phyloP scores from a whole-genome alignment of 2,888 invertebrate species.

The Napeogenes sylphis region DNA sequence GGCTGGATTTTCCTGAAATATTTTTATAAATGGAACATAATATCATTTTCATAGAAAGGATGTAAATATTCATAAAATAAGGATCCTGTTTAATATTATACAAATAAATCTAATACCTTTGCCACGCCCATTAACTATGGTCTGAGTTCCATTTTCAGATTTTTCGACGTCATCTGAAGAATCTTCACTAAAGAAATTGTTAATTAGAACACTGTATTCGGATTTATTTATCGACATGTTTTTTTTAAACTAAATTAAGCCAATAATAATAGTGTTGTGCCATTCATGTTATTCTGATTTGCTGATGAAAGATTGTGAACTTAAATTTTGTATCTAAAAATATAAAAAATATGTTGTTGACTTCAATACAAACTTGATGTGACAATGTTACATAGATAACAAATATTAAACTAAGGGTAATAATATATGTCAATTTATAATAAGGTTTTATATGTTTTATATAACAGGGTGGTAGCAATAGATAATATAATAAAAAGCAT shows the following conservation, averaged over 20 bases:
- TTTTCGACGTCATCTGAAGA: conserved; percentile 26
- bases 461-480: no score
- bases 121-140: conserved; percentile 30
- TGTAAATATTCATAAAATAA: no score
- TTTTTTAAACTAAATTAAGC: not conserved
- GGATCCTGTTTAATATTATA: not conserved
- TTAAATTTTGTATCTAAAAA: not conserved
- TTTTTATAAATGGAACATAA: not conserved
- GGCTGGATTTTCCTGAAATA: conserved; percentile 24
- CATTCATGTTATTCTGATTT: no score
- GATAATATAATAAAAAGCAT: no score
- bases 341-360: not conserved
- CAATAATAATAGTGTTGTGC: no score
- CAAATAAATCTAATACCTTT: conserved; percentile 21
- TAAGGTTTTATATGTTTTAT: no score
- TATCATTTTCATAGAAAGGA: no score
- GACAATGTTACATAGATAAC: no score
- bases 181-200: conserved; percentile 29
- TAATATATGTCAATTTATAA: no score
- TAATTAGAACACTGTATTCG: conserved; percentile 11
- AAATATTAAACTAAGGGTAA: no score
- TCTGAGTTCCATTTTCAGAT: conserved; percentile 50
- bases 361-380: no score
- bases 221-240: conserved; percentile 14
- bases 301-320: no score